Conservation (phyloP, 2,888 invertebrate species). For the Drosophila incognita region DNA sequence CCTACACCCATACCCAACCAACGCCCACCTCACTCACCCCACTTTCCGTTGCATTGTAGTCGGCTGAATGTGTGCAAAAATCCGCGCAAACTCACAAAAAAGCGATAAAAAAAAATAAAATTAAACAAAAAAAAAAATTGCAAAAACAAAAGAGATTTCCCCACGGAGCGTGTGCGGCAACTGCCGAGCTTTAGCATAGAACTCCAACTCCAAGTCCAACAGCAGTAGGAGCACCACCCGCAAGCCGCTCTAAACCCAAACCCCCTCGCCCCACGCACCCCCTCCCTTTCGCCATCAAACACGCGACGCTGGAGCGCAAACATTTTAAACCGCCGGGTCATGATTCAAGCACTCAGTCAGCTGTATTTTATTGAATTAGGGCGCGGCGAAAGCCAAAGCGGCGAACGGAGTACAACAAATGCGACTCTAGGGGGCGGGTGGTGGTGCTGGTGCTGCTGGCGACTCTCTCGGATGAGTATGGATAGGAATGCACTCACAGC, state of each 20-base stretch:
- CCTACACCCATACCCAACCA: not conserved
- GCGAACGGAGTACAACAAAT: slow-evolving; percentile 58
- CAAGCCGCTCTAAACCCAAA: not conserved
- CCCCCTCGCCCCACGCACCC: not conserved
- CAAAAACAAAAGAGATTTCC: slow-evolving; percentile 72
- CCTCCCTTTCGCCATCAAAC: slow-evolving; percentile 7
- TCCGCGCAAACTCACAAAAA: slow-evolving; percentile 38
- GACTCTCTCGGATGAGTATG: slow-evolving; percentile 9
- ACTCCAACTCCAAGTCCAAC: slow-evolving; percentile 1
- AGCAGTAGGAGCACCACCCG: not conserved
- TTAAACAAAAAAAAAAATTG: slow-evolving; percentile 9
- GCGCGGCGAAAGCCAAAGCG: slow-evolving; percentile 42
- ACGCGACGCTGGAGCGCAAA: slow-evolving; percentile 58
- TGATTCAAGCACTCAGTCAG: slow-evolving; percentile 80
- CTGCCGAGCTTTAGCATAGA: slow-evolving; percentile 52
- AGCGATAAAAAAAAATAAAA: slow-evolving; percentile 10
- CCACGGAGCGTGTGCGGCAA: slow-evolving; percentile 70
- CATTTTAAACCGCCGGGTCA: slow-evolving; percentile 78
- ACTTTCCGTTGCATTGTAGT: slow-evolving; percentile 53
- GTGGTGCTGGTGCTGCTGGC: not conserved
- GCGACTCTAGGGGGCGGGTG: slow-evolving; percentile 56
- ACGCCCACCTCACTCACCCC: not conserved
- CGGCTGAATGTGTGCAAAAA: slow-evolving; percentile 40
- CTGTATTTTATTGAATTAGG: slow-evolving; percentile 79
- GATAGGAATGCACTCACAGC: slow-evolving; percentile 30